These are phyloP conservation scores for Zosterops hypoxanthus DNA, from an alignment of 2,113 vertebrate species.

Conservation along the genomic window DNA sequence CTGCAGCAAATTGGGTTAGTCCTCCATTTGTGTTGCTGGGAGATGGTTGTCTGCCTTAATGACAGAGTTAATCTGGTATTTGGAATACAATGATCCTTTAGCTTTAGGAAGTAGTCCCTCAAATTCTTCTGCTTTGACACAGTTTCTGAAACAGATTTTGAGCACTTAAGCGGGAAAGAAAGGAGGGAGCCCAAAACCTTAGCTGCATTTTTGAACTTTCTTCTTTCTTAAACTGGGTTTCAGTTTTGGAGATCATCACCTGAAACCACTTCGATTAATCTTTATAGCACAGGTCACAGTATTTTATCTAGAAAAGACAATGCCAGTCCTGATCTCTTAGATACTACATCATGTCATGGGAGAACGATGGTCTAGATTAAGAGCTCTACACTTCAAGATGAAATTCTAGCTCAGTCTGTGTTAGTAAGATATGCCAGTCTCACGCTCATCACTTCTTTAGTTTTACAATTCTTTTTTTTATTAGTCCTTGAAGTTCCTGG, in stretches of 20 bases:
- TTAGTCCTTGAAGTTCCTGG: not conserved
- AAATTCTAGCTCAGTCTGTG: not conserved
- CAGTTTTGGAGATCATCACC: not conserved
- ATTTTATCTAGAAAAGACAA: not conserved
- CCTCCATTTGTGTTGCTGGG: not conserved
- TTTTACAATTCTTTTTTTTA: not conserved
- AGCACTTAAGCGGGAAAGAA: not conserved
- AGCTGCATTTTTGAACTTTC: not conserved
- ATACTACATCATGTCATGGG: not conserved
- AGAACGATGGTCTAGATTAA: not conserved
- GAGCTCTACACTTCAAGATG: not conserved
- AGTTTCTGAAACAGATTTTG: not conserved
- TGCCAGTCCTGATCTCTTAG: not conserved
- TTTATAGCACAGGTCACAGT: not conserved
- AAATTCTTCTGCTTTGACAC: not conserved
- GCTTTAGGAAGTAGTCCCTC: not conserved
- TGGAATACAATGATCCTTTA: not conserved
- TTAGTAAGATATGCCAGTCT: not conserved
- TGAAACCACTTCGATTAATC: not conserved
- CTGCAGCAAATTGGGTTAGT: not conserved
- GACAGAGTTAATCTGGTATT: not conserved
- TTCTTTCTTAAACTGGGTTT: not conserved
- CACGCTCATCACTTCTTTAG: not conserved
- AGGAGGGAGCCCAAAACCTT: not conserved
- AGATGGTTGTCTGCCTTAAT: not conserved